phyloP scores from a whole-genome alignment of 2,113 vertebrate species.

The Montifringilla adamsi region DNA sequence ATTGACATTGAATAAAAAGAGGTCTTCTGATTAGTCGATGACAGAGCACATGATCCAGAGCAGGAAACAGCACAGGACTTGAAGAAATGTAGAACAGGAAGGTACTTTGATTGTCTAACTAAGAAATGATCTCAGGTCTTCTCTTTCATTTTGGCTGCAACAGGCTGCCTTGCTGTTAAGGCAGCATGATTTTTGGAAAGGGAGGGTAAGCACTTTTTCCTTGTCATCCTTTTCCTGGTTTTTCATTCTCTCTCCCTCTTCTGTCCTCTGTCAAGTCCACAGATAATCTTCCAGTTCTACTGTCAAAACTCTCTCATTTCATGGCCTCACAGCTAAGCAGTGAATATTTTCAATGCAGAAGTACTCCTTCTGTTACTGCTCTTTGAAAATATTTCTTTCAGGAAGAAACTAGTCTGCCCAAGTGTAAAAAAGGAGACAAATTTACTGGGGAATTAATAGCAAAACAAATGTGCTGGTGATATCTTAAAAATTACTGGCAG shows the following conservation, averaged over 20 bases:
- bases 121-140: background rate
- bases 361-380: background rate
- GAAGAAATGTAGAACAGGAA: background rate
- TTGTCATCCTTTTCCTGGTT: background rate
- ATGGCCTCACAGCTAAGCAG: background rate
- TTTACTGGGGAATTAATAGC: background rate
- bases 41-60: fast-evolving
- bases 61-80: background rate
- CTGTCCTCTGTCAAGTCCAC: background rate
- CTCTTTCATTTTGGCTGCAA: background rate
- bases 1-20: background rate
- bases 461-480: background rate
- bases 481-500: background rate
- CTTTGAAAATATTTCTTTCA: background rate
- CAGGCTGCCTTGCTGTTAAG: background rate
- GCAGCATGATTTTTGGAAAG: background rate
- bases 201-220: background rate
- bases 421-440: background rate
- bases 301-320: background rate
- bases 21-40: background rate
- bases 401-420: background rate
- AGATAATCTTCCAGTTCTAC: background rate
- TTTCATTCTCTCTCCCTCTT: background rate
- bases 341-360: background rate
- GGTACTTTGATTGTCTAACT: background rate